phyloP scores from a whole-genome alignment of 2,888 invertebrate species.

The Sicus ferrugineus region DNA sequence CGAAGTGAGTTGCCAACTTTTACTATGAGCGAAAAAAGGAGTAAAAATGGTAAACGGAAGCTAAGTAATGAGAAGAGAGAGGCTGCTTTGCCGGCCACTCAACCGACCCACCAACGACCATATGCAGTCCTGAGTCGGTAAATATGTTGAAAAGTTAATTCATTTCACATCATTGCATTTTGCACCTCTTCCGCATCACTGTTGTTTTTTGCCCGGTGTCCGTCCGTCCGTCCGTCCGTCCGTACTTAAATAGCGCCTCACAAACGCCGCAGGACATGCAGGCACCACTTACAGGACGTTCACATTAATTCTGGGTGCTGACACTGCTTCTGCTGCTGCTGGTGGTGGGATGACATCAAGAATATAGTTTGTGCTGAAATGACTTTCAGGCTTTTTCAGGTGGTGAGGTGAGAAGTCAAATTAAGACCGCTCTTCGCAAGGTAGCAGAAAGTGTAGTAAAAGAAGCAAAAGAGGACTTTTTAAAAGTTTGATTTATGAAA shows the following conservation, averaged over 20 bases:
- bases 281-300: conserved; percentile 31
- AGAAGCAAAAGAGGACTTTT: conserved; percentile 22
- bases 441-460: background rate
- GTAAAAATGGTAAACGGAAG: conserved; percentile 12
- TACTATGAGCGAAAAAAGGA: background rate
- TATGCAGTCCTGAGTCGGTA: conserved; percentile 54
- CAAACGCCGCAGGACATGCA: conserved; percentile 3
- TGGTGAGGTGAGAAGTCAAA: conserved; percentile 1
- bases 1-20: conserved; percentile 37
- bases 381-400: background rate
- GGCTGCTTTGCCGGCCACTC: background rate
- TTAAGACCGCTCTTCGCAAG: background rate
- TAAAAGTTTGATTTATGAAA: conserved; percentile 32
- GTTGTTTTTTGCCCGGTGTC: conserved; percentile 12
- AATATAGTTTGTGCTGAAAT: conserved; percentile 9
- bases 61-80: no score
- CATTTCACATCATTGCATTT: conserved; percentile 59
- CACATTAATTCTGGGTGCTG: conserved; percentile 21
- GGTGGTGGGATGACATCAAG: conserved; percentile 15
- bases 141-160: conserved; percentile 61
- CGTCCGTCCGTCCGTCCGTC: conserved; percentile 7
- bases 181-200: conserved; percentile 32
- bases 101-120: conserved; percentile 19
- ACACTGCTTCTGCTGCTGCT: background rate
- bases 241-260: conserved; percentile 18